Base-by-base conservation (phyloP, 2,797 vertebrate genomes). In the Enteromius mattozi region DNA sequence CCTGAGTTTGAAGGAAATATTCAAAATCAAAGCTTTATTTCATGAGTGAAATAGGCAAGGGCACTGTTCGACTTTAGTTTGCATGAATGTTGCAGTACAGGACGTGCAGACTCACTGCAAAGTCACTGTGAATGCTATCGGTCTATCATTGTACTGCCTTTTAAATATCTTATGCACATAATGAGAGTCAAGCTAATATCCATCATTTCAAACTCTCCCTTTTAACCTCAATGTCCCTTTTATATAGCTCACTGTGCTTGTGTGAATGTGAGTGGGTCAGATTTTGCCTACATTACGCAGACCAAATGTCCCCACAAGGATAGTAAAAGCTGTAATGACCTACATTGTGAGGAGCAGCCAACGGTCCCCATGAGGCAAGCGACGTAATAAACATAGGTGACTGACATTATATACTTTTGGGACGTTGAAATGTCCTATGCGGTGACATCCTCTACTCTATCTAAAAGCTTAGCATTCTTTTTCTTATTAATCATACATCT, bases 141-240 rank as follows among this genome's bases (percentile, higher is more conserved):
- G 21, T 40, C 63, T 69, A 42, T 82, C 37, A 75, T 74, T 75
- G 42, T 12, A 66, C n/a, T 69, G 82, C 63, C 74, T 78, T 83
- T 83, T 77, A 83, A 83, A 77, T 68, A 83, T 82, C 42, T 63
- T 49, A 61, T 51, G 81, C 40, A 69, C 21, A 75, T 81, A 86
- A 83, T 81, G 54, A 77, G 81, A 70, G 33, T 42, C 51, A 80
- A 65, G 59, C 56, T 63, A 63, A 75, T 80, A 85, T 76, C 56
- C 45, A 81, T 80, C 45, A 66, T 81, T 74, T 40, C 45, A 13
- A 8, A 12, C 37, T 42, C 47, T 84, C 35, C 66, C n/a, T 85
- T 66, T 85, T 66, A 81, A 78, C 82, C 68, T 63, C 37, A 47
- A 14, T 61, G 61, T 84, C 40, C 35, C 66, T 63, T 84, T 78